Base-by-base conservation (phyloP, 2,888 invertebrate species). In the Coremacera marginata region DNA sequence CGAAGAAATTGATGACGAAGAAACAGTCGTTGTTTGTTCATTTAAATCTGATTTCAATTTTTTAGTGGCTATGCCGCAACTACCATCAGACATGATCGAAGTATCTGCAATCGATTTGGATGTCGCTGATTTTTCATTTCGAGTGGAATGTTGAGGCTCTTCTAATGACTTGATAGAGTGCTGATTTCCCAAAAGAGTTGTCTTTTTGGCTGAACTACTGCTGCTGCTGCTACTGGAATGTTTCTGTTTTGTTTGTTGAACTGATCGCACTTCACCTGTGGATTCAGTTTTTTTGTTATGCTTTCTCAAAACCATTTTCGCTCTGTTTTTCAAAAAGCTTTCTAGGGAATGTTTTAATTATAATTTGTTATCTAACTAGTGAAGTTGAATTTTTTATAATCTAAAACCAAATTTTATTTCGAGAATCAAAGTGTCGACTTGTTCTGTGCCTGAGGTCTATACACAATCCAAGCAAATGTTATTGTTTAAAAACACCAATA, bases 271-370 rank as follows among this genome's bases (percentile, higher is more conserved):
- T 57, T 84, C 84, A 76, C 76, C 81, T 80, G 81, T 84, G n/a
- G 75, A 51, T 76, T 72, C 70, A 65, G 76, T n/a, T 71, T 79
- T 87, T 82, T 86, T 87, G 83, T 85, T 87, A 80, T 81, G 83
- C 79, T 79, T 86, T 83, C 86, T 88, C 81, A 88, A 87, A 82
- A 88, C 88, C 88, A 88, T 88, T 85, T 83, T 84, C 55, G 44
- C 37, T 37, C 1, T 37, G 37, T 44, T 44, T 0, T 44, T 44
- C 31, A 11, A 11, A 44, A 44, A 44, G 14, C 44, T 44, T 44
- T 44, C 3, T 1, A 11, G 11, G 44, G 44, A 44, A 44, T 44
- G 44, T 14, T 44, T 44, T 11, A 44, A 44, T 2, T 44, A 11
- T 44, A 44, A 44, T 11, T 44, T 44, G 14, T 44, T 44, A 44